These are phyloP conservation scores for Cryptocheilus praepositus DNA, from an alignment of 2,888 invertebrate species.

Conservation along the genomic window DNA sequence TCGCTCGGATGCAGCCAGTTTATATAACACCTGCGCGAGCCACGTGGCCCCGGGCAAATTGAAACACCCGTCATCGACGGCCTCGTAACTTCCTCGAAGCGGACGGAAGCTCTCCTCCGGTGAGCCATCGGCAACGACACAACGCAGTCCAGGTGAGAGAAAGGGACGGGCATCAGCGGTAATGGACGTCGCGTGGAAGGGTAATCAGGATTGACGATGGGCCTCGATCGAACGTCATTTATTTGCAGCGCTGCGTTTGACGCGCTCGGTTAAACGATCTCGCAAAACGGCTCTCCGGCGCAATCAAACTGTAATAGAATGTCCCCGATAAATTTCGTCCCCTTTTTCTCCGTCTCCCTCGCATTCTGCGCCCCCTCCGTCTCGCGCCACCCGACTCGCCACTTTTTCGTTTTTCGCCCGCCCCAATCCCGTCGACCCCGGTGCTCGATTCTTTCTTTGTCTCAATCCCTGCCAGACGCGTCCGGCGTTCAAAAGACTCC, in stretches of 20 bases:
- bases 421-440: no score
- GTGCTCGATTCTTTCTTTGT: neutral
- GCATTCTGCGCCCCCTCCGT: neutral
- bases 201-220: constrained; percentile 32
- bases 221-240: constrained; percentile 38
- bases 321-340: constrained; percentile 42
- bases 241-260: constrained; percentile 48
- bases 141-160: neutral
- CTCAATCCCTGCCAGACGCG: neutral
- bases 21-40: no score
- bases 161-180: neutral
- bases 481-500: no score
- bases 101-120: no score
- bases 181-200: constrained; percentile 21
- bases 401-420: neutral
- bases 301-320: constrained; percentile 53
- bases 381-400: neutral
- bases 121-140: no score
- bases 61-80: no score
- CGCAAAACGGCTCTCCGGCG: constrained; percentile 38
- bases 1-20: no score
- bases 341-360: neutral
- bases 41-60: no score
- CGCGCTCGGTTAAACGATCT: constrained; percentile 46
- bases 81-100: no score